Evolutionary conservation across 2,888 invertebrate species (phyloP), one percentile per base, ranked within the genome.

Genomic region (Epinotia nisella): DNA sequence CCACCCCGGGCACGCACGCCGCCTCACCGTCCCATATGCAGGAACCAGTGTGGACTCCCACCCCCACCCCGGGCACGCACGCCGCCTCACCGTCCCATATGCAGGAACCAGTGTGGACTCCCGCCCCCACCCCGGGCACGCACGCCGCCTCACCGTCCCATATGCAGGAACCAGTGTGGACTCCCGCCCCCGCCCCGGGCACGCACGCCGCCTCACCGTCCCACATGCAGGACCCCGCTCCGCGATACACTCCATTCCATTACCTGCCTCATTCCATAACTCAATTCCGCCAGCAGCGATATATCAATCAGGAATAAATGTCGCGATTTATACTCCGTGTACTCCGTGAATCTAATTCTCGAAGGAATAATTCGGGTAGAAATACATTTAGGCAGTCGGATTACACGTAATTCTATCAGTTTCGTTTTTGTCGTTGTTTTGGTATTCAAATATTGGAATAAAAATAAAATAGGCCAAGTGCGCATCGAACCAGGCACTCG

Each of bases 221-320:
- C 41, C 21, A 45, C 9, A 56, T 58, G 15, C 56, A 15, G 7
- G 15, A 13, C 1, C 21, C 29, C 29, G 56, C 55, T 24, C 56
- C 56, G n/a, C 13, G 56, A n/a, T 29, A n/a, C 56, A 21, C 24
- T 56, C 24, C 29, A n/a, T 29, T 58, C 24, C 29, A 29, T 58
- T 21, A 58, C 56, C 56, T 3, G 13, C 56, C 21, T 29, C 56
- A 29, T 58, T 58, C 19, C 13, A 35, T 53, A 56, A 41, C 65
- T 19, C 39, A 45, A 71, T 55, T 24, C 29, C 9, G 24, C 49
- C 65, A 29, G 53, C 39, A 71, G 51, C 55, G 45, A 29, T 67
- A 67, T 55, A 71, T 67, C 60, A 67, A 71, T 66, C 71, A 45
- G 45, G 58, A 67, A 66, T 60, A 53, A 71, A 71, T 60, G 65